Evolutionary conservation across 2,113 vertebrate species (phyloP).

Genomic region (Phyllopteryx taeniolatus): DNA sequence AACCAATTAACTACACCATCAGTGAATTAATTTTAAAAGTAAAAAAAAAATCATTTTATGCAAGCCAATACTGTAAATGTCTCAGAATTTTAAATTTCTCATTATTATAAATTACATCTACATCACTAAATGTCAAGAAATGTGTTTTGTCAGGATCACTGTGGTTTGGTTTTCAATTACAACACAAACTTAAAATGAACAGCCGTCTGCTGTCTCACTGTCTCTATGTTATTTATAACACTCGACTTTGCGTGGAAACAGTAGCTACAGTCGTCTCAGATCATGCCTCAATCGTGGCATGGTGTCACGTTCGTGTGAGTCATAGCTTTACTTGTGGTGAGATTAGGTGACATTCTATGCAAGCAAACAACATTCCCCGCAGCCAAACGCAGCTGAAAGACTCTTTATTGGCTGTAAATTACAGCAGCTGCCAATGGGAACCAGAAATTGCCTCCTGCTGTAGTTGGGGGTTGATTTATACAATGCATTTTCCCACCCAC

Average conservation of each 20-base stretch:
- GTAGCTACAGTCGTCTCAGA: neutral
- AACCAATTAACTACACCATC: neutral
- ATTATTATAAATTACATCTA: neutral
- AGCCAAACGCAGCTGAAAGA: neutral
- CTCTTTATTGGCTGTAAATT: constrained; percentile 3
- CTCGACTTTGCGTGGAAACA: neutral
- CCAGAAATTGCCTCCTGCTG: neutral
- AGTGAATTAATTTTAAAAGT: neutral
- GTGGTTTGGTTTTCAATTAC: neutral
- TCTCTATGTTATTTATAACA: neutral
- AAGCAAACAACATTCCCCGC: constrained; percentile 7
- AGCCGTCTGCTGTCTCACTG: neutral
- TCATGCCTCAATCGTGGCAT: neutral
- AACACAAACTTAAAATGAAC: neutral
- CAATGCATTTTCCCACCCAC: neutral
- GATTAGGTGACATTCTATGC: constrained; percentile 7
- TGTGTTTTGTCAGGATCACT: neutral
- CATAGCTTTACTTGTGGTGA: constrained; percentile 6
- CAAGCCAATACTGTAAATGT: neutral
- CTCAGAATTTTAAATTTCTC: neutral
- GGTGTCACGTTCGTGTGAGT: constrained; percentile 7
- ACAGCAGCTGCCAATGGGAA: neutral
- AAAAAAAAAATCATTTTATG: neutral
- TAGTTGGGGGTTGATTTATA: neutral
- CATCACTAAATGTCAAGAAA: neutral